phyloP scores from a whole-genome alignment of 2,888 invertebrate species.

The Exocentrus adspersus region DNA sequence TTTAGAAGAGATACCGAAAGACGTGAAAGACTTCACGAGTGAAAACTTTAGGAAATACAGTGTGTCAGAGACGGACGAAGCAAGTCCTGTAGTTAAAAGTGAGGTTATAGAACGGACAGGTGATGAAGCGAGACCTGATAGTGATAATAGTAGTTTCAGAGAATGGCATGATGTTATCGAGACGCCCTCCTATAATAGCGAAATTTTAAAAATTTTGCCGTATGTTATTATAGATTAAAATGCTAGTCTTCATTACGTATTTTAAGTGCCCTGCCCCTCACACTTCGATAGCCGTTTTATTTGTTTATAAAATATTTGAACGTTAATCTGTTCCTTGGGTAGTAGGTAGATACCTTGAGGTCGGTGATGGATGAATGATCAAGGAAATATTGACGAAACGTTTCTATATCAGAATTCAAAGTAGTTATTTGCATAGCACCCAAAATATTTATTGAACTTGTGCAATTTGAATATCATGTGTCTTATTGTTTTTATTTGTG shows the following conservation, averaged over 20 bases:
- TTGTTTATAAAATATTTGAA: conserved; percentile 13
- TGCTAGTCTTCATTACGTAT: conserved; percentile 41
- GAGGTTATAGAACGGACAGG: conserved; percentile 45
- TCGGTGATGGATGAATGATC: too few species aligned
- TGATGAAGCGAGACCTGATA: conserved; percentile 39
- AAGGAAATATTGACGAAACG: too few species aligned
- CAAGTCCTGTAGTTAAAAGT: conserved; percentile 34
- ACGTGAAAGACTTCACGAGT: conserved; percentile 53
- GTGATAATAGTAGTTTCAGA: conserved; percentile 69
- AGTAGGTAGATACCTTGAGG: too few species aligned
- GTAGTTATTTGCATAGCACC: too few species aligned
- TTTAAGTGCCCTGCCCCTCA: conserved; percentile 25
- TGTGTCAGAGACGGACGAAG: conserved; percentile 54
- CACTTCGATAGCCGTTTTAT: background rate
- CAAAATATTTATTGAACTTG: too few species aligned
- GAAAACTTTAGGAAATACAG: conserved; percentile 62
- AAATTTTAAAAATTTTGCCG: conserved; percentile 90
- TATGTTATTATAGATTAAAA: conserved; percentile 94
- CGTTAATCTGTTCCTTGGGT: background rate
- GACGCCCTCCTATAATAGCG: conserved; percentile 77
- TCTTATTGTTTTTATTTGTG: too few species aligned
- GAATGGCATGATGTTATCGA: conserved; percentile 93
- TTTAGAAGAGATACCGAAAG: conserved; percentile 57
- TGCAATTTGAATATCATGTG: too few species aligned
- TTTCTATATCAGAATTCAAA: too few species aligned